A percentile compares a stretch with the other conserved stretches of the same genome.
These are phyloP conservation scores for Danaus melanippus DNA, from an alignment of 1,140 invertebrate species.

Conservation along the genomic window DNA sequence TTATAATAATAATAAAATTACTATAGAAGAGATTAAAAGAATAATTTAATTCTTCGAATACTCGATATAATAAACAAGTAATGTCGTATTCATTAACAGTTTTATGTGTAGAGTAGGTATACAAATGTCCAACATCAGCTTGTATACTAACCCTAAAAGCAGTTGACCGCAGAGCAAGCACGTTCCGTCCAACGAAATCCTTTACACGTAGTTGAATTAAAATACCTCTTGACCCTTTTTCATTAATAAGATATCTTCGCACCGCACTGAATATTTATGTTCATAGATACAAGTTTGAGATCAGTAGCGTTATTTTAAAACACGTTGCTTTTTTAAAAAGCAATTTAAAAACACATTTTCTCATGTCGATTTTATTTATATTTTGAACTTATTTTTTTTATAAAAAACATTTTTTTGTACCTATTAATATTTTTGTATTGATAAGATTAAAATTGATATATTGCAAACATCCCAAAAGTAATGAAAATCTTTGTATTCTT, in stretches of 20 bases:
- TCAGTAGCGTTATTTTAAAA: background rate
- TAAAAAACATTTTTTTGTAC: too few species aligned
- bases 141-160: constrained; percentile 13
- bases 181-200: constrained; percentile 46
- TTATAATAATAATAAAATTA: too few species aligned
- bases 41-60: too few species aligned
- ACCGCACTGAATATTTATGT: constrained; percentile 66
- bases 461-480: background rate
- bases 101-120: too few species aligned
- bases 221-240: constrained; percentile 70
- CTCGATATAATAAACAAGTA: too few species aligned
- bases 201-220: constrained; percentile 71
- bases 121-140: background rate
- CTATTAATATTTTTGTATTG: background rate
- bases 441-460: background rate
- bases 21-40: too few species aligned
- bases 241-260: constrained; percentile 70
- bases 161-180: constrained; percentile 24
- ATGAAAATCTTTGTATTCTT: background rate
- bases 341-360: too few species aligned
- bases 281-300: constrained; percentile 22
- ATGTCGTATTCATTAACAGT: too few species aligned
- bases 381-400: too few species aligned
- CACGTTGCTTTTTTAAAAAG: too few species aligned
- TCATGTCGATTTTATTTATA: too few species aligned